These are phyloP conservation scores for Babyrousa celebensis DNA, from an alignment of 2,797 vertebrate genomes.

Conservation along the genomic window DNA sequence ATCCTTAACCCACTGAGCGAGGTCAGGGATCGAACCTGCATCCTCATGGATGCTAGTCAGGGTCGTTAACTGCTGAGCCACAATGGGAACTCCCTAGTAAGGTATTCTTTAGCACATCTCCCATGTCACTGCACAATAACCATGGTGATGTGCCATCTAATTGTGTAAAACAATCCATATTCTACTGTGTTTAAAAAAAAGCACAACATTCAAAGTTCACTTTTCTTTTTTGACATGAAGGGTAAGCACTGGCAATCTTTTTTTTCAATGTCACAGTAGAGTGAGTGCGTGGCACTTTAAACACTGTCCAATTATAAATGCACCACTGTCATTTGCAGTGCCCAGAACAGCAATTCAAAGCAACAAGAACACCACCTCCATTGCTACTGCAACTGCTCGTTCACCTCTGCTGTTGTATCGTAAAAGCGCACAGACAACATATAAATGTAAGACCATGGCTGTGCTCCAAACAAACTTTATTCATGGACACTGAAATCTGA, in stretches of 20 bases:
- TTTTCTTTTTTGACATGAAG: neutral
- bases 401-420: accelerated
- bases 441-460: neutral
- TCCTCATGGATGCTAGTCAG: too few relatives aligned
- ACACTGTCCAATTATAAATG: neutral
- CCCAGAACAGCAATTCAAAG: accelerated
- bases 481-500: neutral
- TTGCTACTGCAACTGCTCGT: accelerated
- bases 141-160: neutral
- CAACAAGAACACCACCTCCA: accelerated
- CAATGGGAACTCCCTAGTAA: neutral
- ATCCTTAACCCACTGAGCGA: too few relatives aligned
- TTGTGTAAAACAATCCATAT: neutral
- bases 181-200: neutral
- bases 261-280: neutral
- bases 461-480: neutral
- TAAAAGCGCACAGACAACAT: too few relatives aligned
- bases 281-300: neutral
- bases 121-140: neutral
- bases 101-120: neutral
- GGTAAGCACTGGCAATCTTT: neutral
- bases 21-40: too few relatives aligned
- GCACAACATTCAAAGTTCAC: neutral
- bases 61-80: too few relatives aligned
- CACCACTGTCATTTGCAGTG: neutral